A percentile compares a stretch with the other conserved stretches of the same genome.
These are phyloP conservation scores for Furcula furcula DNA, from an alignment of 2,888 invertebrate species.

Conservation along the genomic window DNA sequence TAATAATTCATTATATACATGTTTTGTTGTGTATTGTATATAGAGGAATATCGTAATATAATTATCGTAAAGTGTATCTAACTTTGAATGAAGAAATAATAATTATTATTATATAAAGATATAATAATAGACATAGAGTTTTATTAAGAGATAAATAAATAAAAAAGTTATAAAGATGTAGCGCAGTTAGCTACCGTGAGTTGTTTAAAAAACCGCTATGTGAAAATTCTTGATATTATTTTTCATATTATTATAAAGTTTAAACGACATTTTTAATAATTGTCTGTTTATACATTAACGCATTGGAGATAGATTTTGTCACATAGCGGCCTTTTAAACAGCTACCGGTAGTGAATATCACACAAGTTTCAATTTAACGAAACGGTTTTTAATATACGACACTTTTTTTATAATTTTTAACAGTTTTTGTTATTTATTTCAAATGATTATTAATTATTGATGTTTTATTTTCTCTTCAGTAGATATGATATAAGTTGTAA, in stretches of 20 bases:
- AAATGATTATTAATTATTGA: slow-evolving; percentile 80
- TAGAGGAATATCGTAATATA: slow-evolving; percentile 57
- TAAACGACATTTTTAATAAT: too few species aligned
- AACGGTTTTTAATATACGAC: slow-evolving; percentile 56
- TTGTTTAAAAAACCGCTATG: not conserved
- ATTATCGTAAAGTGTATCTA: slow-evolving; percentile 76
- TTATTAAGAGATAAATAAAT: slow-evolving; percentile 79
- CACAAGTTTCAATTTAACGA: slow-evolving; percentile 64
- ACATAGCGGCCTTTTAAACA: not conserved
- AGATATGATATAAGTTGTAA: slow-evolving; percentile 72
- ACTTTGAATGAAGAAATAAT: slow-evolving; percentile 76
- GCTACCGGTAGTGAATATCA: slow-evolving; percentile 43
- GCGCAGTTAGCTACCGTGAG: slow-evolving; percentile 34
- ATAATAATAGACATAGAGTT: slow-evolving; percentile 80
- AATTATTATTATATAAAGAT: slow-evolving; percentile 77
- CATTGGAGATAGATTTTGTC: too few species aligned
- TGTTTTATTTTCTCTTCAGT: slow-evolving; percentile 69
- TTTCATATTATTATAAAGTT: too few species aligned
- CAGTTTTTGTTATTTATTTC: slow-evolving; percentile 82
- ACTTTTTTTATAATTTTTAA: slow-evolving; percentile 74
- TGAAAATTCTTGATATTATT: too few species aligned
- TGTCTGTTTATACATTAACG: too few species aligned
- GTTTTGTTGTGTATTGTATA: slow-evolving; percentile 56
- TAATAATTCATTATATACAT: slow-evolving; percentile 30
- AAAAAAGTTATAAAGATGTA: slow-evolving; percentile 72